phyloP scores from a whole-genome alignment of 2,113 vertebrate genomes.

The Eonycteris spelaea region DNA sequence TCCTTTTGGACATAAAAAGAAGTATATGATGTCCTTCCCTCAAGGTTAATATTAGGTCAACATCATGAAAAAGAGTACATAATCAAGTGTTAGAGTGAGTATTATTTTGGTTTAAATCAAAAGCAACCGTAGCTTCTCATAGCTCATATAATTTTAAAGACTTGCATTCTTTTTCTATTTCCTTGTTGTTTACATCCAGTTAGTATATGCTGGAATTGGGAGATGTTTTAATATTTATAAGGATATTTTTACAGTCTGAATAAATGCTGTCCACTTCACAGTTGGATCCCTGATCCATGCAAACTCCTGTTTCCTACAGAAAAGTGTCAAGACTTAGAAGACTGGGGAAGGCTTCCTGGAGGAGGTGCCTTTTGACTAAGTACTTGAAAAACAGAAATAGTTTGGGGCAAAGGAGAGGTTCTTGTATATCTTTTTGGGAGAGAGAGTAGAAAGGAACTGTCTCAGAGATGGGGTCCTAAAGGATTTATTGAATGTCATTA shows the following conservation, averaged over 20 bases:
- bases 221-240: not conserved
- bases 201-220: not conserved
- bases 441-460: not conserved
- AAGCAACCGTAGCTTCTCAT: not conserved
- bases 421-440: not conserved
- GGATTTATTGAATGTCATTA: not conserved
- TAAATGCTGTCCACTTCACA: not conserved
- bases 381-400: not conserved
- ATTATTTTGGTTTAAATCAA: not conserved
- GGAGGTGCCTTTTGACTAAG: not conserved
- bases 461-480: not conserved
- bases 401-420: not conserved
- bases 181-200: not conserved
- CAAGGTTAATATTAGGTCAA: not conserved
- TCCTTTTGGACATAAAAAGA: not conserved
- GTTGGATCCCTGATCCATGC: not conserved
- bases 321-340: not conserved
- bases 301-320: conserved; percentile 9
- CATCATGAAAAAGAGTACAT: not conserved
- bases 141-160: not conserved
- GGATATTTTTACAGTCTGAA: not conserved
- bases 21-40: not conserved
- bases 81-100: not conserved
- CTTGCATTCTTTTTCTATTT: not conserved
- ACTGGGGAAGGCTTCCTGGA: not conserved